Base-by-base conservation (phyloP, 2,888 invertebrate genomes). In the Erebia aethiops region DNA sequence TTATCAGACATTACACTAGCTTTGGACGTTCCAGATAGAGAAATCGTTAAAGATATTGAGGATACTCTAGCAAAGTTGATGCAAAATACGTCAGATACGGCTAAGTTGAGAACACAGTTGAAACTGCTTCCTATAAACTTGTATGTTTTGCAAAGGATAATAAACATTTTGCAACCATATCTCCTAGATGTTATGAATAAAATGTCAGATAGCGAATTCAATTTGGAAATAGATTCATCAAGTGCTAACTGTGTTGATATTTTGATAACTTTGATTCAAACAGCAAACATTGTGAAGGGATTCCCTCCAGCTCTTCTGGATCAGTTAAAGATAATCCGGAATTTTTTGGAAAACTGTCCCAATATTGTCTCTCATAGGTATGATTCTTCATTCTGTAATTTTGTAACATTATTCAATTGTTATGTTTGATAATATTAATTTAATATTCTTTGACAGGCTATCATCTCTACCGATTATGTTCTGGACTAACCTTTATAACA, bases 91-190 rank as follows among this genome's bases (percentile, higher is more conserved):
- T 77, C 77, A 63, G 75, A 76, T 21, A 67, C 66, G 52, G 65
- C 54, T 61, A 74, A 77, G 66, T 69, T 77, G 7, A 76, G 73
- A 41, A 58, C 78, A 41, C 78, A 83, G 54, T 64, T 91, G 79
- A 79, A 94, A 80, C 79, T 95, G 3, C 84, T 95, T 74, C 96
- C 96, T 72, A 80, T 95, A 57, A 94, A 95, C 75, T 90, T 94
- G 14, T 94, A 94, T 71, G 81, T 94, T 9, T 83, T 94, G 57
- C 85, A 91, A 71, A 85, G 92, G 76, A 80, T 94, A 26, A 76
- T 91, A 9, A 80, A 78, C 69, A 72, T 89, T 35, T 66, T 91
- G 43, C 84, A 87, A 74, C 75, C 77, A 1, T 74, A 77, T 69
- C 43, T 81, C 4, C 65, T 78, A 2, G 67, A 75, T 21, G 18